Conservation (phyloP, 2,113 vertebrate species). For the Deroptyus accipitrinus region DNA sequence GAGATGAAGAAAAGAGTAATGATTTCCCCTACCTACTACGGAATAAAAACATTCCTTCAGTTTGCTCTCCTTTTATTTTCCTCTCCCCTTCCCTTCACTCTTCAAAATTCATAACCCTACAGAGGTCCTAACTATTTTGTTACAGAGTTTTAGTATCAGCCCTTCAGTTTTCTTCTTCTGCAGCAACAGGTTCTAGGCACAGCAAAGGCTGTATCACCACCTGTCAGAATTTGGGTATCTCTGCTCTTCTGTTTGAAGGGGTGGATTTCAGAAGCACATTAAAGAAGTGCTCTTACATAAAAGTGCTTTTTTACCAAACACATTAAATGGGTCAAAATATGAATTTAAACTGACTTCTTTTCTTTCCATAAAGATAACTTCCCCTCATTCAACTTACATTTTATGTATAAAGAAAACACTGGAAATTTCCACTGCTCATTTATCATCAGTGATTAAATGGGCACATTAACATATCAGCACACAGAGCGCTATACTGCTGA, state of each 20-base stretch:
- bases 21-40: not conserved
- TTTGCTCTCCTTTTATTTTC: not conserved
- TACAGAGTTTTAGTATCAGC: fast-evolving
- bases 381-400: not conserved
- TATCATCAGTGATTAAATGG: not conserved
- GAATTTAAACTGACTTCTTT: not conserved
- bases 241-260: not conserved
- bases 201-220: not conserved
- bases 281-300: not conserved
- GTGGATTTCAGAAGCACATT: not conserved
- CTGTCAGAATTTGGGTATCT: not conserved
- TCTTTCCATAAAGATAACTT: not conserved
- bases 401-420: not conserved
- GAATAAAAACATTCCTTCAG: not conserved
- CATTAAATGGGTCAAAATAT: not conserved
- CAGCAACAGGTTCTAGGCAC: not conserved
- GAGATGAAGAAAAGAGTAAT: not conserved
- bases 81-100: not conserved
- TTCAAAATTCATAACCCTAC: not conserved
- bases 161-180: not conserved
- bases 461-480: not conserved
- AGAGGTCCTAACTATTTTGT: not conserved
- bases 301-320: not conserved
- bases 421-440: not conserved
- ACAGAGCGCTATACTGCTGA: not conserved